A percentile compares a stretch with the other conserved stretches of the same genome.
These are phyloP conservation scores for Meandrusa payeni DNA, from an alignment of 2,888 invertebrate genomes.

Conservation along the genomic window DNA sequence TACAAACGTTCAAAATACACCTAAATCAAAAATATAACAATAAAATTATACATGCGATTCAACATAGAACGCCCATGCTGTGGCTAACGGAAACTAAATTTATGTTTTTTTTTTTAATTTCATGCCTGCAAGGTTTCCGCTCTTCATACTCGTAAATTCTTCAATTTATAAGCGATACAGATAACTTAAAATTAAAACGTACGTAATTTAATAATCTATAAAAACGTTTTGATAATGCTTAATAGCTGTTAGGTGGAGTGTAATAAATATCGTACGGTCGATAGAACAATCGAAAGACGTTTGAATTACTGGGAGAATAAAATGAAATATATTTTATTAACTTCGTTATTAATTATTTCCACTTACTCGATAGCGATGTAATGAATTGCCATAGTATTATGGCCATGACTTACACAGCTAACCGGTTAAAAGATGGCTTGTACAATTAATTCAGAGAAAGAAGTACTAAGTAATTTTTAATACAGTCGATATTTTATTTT, in stretches of 20 bases:
- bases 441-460: no score
- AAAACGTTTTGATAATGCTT: conserved; percentile 3
- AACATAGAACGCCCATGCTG: conserved; percentile 20
- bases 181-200: conserved; percentile 10
- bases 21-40: conserved; percentile 21
- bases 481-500: no score
- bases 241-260: conserved; percentile 1
- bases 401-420: no score
- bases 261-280: conserved; percentile 1
- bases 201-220: conserved; percentile 2
- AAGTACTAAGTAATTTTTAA: no score
- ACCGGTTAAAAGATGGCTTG: no score
- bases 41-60: conserved; percentile 21
- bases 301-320: neutral
- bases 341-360: neutral
- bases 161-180: conserved; percentile 14
- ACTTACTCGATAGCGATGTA: neutral
- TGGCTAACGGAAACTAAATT: conserved; percentile 19
- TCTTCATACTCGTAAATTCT: conserved; percentile 8
- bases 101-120: conserved; percentile 15
- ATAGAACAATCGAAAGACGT: neutral
- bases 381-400: neutral
- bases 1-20: conserved; percentile 1
- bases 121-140: conserved; percentile 3
- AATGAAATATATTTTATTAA: conserved; percentile 1